Base-by-base conservation (phyloP, 2,113 vertebrate species). In the Engraulis encrasicolus region DNA sequence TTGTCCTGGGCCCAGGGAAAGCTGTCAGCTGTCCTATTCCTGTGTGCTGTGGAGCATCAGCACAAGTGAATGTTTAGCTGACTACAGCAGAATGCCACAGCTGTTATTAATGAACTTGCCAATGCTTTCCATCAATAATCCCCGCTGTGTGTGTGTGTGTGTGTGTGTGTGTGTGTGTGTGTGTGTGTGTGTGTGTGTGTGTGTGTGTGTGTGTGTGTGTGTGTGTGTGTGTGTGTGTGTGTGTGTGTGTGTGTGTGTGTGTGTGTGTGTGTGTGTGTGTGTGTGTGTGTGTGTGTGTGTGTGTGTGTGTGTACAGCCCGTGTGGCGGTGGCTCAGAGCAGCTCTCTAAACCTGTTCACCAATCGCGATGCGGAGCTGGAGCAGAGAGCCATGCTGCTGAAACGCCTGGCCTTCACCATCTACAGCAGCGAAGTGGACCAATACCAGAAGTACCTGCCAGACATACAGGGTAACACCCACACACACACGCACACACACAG, bases 351-450 rank as follows among this genome's bases (percentile, higher is more conserved):
- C 86, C 95, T 99, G 78, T 99, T 99, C 93, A 97, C 97, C 15
- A 99, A 99, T 87, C 94, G 97, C 3, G 98, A 99, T 0, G 98
- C 89, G 0, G 98, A 99, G 91, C 95, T 99, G 92, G 98, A 99
- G 84, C 98, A 99, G 94, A 97, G 98, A 19, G 97, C 98, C 2
- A 98, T 99, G 98, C 95, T 99, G 61, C 96, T 99, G 38, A 99
- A 99, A 93, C 96, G 98, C 80, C 89, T 99, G 78, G 98, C 98
- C 52, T 99, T 99, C 1, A 98, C 98, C 83, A 98, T 99, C 88
- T 99, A 99, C 81, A 99, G 98, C 92, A 99, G 98, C 18, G 98
- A 99, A 91, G 93, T 97, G 91, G 98, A 99, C 93, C 98, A 99
- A 61, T 99, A 99, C 91, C 98, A 99, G 93, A 99, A 99, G 82